Evolutionary conservation across 1,140 invertebrate species (phyloP).

Genomic region (Tribolium castaneum): DNA sequence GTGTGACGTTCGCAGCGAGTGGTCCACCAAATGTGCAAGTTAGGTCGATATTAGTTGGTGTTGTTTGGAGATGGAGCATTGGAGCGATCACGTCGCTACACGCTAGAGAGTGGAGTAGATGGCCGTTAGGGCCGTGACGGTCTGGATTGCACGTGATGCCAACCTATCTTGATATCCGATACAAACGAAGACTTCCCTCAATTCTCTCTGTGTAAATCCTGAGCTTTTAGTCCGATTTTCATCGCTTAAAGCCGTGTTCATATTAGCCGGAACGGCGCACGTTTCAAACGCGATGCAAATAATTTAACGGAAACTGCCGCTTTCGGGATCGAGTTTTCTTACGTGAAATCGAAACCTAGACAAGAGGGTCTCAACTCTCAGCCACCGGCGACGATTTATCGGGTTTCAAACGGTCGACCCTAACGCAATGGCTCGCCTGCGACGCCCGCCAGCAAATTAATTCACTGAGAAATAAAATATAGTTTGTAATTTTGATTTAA

Average conservation of each 20-base stretch:
- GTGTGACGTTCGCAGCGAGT: constrained; percentile 15
- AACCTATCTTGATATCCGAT: constrained; percentile 35
- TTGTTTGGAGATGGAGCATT: constrained; percentile 32
- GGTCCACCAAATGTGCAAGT: constrained; percentile 33
- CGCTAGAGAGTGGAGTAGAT: constrained; percentile 33
- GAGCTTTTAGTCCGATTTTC: constrained; percentile 32
- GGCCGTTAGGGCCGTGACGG: constrained; percentile 32
- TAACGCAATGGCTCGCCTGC: not conserved
- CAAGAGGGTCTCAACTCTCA: not conserved
- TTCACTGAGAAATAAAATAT: not conserved
- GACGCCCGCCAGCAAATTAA: not conserved
- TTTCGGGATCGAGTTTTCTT: constrained; percentile 12
- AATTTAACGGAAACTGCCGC: constrained; percentile 5
- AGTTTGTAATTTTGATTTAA: too few species aligned
- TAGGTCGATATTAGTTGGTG: constrained; percentile 35
- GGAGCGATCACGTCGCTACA: constrained; percentile 31
- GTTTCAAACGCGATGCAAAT: constrained; percentile 35
- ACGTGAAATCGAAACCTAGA: not conserved
- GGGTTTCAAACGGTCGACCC: constrained; percentile 2
- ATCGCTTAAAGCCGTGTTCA: constrained; percentile 29
- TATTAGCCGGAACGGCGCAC: constrained; percentile 25
- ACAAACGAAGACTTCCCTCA: constrained; percentile 33
- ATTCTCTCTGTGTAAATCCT: constrained; percentile 32
- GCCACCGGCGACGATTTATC: constrained; percentile 15
- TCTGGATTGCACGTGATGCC: constrained; percentile 32